Conservation (phyloP, 1,140 invertebrate genomes). For the Delia radicum region DNA sequence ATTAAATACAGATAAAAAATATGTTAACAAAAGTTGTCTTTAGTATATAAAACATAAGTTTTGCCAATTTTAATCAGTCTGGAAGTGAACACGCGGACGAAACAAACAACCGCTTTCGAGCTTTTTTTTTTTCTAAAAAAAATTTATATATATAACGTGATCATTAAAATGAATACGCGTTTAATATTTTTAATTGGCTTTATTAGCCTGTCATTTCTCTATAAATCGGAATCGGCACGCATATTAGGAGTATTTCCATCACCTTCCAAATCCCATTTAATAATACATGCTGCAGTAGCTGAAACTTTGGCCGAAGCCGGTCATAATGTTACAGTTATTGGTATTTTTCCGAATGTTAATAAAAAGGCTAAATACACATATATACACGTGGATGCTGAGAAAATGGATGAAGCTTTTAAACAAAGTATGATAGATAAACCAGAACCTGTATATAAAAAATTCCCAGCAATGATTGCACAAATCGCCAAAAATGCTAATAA, state of each 20-base stretch:
- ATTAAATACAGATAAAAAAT: no score
- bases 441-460: not conserved
- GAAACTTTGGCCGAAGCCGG: constrained; percentile 34
- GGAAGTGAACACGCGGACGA: no score
- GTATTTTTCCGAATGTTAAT: not conserved
- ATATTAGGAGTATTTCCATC: constrained; percentile 39
- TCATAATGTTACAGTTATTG: constrained; percentile 37
- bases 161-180: not conserved
- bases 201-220: not conserved
- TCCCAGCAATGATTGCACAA: not conserved
- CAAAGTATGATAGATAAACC: not conserved
- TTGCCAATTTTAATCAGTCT: no score
- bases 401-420: not conserved
- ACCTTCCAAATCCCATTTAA: constrained; percentile 35
- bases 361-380: constrained; percentile 4
- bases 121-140: not conserved
- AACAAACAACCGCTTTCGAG: not conserved
- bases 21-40: no score
- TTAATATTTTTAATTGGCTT: not conserved
- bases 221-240: constrained; percentile 7
- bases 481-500: not conserved
- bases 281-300: constrained; percentile 32
- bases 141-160: no score
- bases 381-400: not conserved
- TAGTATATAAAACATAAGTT: no score